These are phyloP conservation scores for Pampusana beccarii DNA, from an alignment of 2,113 vertebrate genomes.

Conservation along the genomic window DNA sequence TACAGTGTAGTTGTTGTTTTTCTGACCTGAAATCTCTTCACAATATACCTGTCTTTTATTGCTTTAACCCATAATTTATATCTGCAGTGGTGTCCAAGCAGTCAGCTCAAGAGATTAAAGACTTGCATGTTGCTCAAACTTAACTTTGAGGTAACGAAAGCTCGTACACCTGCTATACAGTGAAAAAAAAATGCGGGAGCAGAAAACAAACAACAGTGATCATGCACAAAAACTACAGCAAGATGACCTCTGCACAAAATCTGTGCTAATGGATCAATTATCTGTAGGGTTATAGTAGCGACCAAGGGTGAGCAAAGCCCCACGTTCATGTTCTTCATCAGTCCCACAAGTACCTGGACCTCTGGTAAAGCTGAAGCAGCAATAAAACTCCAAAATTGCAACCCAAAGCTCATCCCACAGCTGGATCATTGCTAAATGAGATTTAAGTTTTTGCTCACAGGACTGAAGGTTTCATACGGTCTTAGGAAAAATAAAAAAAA, in stretches of 20 bases:
- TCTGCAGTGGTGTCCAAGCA: no score
- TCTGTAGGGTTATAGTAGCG: accelerated
- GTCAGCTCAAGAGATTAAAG: no score
- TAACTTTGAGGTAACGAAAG: no score
- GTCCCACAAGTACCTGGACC: neutral
- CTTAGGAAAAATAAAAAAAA: neutral
- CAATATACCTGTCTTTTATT: no score
- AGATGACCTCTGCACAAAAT: neutral
- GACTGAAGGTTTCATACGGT: neutral
- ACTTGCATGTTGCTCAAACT: no score
- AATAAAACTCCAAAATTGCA: neutral
- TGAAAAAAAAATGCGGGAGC: no score
- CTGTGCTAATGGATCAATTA: neutral
- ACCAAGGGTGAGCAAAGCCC: neutral
- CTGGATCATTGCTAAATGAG: neutral
- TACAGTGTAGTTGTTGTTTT: neutral
- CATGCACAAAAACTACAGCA: neutral
- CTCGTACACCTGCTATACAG: no score
- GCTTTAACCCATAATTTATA: no score
- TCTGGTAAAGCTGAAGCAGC: neutral
- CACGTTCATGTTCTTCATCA: neutral
- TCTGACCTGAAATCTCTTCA: no score
- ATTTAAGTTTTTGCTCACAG: neutral
- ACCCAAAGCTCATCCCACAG: neutral
- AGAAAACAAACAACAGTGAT: neutral